Conservation (phyloP, 2,888 invertebrate species). For the Lochmaea crataegi region DNA sequence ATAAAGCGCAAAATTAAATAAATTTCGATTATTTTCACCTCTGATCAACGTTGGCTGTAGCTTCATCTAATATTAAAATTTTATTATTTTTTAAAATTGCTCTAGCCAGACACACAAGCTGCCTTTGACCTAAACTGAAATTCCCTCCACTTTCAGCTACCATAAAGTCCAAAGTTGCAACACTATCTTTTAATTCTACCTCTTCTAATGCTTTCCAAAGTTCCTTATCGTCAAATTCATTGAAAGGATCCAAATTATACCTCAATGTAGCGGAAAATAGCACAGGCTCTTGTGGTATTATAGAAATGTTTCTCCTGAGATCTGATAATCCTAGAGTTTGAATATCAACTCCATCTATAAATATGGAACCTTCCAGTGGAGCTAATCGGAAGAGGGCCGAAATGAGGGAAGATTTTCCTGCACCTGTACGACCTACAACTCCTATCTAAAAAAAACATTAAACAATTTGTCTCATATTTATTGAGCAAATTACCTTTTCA, state of each 20-base stretch:
- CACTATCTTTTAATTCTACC: slow-evolving; percentile 76
- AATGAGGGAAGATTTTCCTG: slow-evolving; percentile 87
- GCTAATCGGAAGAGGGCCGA: slow-evolving; percentile 86
- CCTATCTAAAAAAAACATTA: slow-evolving; percentile 72
- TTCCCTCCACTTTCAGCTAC: slow-evolving; percentile 84
- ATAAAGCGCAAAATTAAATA: not conserved
- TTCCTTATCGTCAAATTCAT: slow-evolving; percentile 76
- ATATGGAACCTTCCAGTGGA: slow-evolving; percentile 79
- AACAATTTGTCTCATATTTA: not conserved
- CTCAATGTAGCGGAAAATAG: slow-evolving; percentile 86
- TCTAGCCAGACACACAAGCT: slow-evolving; percentile 86
- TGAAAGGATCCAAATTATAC: slow-evolving; percentile 87
- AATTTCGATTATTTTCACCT: slow-evolving; percentile 66
- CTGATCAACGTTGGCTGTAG: slow-evolving; percentile 91
- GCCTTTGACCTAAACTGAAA: slow-evolving; percentile 89
- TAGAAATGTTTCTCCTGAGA: slow-evolving; percentile 83
- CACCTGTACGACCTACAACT: slow-evolving; percentile 89
- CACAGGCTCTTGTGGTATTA: slow-evolving; percentile 93
- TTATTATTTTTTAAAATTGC: slow-evolving; percentile 84
- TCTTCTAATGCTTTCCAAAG: slow-evolving; percentile 83
- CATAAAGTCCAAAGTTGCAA: slow-evolving; percentile 72
- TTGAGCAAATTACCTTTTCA: slow-evolving; percentile 69
- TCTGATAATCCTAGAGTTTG: slow-evolving; percentile 80
- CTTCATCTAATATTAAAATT: slow-evolving; percentile 88
- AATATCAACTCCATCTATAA: slow-evolving; percentile 81